Evolutionary conservation across 2,113 vertebrate species (phyloP).

Genomic region (Calcarius ornatus): DNA sequence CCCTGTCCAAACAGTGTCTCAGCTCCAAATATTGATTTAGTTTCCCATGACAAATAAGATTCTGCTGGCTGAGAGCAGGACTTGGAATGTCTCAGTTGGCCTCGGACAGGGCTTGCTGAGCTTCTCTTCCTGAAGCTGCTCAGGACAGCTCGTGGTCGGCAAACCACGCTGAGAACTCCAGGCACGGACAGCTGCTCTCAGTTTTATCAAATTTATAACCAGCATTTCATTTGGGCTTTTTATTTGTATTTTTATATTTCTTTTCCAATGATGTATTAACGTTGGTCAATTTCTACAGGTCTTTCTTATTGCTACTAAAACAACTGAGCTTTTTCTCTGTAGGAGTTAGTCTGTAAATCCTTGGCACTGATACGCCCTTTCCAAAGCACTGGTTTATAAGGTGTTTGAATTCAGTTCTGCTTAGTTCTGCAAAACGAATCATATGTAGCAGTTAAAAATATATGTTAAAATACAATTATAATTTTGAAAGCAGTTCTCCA

Average conservation of each 20-base stretch:
- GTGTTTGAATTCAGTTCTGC: not conserved
- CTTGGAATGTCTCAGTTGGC: not conserved
- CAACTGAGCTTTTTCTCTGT: not conserved
- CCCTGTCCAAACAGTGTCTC: conserved; percentile 11
- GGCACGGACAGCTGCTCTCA: not conserved
- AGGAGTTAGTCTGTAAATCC: not conserved
- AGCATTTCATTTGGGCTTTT: not conserved
- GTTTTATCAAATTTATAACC: not conserved
- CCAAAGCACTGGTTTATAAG: not conserved
- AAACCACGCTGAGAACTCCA: not conserved
- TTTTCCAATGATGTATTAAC: not conserved
- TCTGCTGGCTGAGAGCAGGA: not conserved
- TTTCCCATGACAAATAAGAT: not conserved
- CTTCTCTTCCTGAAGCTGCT: not conserved
- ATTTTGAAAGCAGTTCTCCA: not conserved
- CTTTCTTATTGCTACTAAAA: not conserved
- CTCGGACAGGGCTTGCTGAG: not conserved
- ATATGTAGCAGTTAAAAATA: not conserved
- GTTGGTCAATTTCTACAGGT: not conserved
- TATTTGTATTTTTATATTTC: too few species aligned
- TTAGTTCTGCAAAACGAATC: not conserved
- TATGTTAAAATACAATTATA: not conserved
- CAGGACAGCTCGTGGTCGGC: not conserved
- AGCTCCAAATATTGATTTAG: conserved; percentile 29
- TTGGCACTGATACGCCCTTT: not conserved